Percentiles rank a stretch among this genome's conserved stretches.
phyloP scores from a whole-genome alignment of 2,113 vertebrate species.

The Choloepus hoffmanni region DNA sequence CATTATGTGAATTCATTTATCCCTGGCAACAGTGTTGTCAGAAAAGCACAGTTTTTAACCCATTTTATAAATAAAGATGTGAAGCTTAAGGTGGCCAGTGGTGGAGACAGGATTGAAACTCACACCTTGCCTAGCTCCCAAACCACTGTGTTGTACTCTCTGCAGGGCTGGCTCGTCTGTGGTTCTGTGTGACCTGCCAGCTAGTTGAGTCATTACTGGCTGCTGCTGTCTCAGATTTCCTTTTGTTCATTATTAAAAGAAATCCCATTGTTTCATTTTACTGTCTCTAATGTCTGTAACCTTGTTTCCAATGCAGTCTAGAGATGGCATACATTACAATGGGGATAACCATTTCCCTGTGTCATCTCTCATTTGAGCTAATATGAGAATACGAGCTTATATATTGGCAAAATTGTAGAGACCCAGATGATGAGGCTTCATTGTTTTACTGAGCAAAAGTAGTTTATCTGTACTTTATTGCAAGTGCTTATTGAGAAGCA shows the following conservation, averaged over 20 bases:
- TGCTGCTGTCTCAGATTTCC: slow-evolving; percentile 56
- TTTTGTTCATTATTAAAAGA: slow-evolving; percentile 73
- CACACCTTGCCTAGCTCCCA: neutral
- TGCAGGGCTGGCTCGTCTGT: neutral
- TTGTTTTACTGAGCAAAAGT: slow-evolving; percentile 57
- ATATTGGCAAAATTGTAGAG: slow-evolving; percentile 51
- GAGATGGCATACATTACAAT: slow-evolving; percentile 48
- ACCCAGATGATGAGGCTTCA: slow-evolving; percentile 46
- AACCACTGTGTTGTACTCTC: neutral
- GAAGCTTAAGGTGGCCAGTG: neutral
- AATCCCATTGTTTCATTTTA: slow-evolving; percentile 61
- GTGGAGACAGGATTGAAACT: slow-evolving; percentile 16
- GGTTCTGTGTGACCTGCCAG: neutral
- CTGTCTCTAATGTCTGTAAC: slow-evolving; percentile 6
- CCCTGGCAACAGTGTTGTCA: neutral
- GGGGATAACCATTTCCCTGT: slow-evolving; percentile 60
- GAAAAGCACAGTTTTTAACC: neutral
- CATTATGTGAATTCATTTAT: neutral
- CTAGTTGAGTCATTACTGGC: neutral
- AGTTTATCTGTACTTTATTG: slow-evolving; percentile 53
- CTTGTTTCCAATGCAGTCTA: neutral
- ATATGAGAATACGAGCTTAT: slow-evolving; percentile 48
- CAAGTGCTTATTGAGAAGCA: slow-evolving; percentile 54
- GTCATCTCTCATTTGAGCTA: slow-evolving; percentile 70
- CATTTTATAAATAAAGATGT: neutral